These are phyloP conservation scores for Macrocentrus cingulum DNA, from an alignment of 1,140 invertebrate genomes.

Conservation along the genomic window DNA sequence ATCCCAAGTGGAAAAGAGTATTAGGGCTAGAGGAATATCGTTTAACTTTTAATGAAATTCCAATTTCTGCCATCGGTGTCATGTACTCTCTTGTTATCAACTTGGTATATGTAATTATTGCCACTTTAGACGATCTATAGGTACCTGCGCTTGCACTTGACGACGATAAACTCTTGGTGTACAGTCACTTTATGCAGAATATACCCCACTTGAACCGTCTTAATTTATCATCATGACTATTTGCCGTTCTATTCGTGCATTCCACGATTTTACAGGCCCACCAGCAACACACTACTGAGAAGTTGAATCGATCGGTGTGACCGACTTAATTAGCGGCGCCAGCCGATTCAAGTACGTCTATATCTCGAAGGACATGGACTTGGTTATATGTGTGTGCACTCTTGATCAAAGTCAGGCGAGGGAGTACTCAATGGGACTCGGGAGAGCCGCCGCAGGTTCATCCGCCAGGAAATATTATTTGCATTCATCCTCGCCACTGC, in stretches of 20 bases:
- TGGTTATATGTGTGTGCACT: neutral
- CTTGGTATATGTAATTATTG: too few species aligned
- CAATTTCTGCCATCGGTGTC: too few species aligned
- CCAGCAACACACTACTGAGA: neutral
- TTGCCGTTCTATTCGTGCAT: neutral
- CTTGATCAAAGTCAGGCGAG: neutral
- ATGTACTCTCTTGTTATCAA: too few species aligned
- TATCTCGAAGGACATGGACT: neutral
- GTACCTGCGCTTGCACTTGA: neutral
- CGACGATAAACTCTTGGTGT: neutral
- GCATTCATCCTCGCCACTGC: too few species aligned
- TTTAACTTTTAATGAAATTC: too few species aligned
- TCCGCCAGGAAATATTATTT: too few species aligned
- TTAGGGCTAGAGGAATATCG: too few species aligned
- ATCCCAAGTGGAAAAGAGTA: too few species aligned
- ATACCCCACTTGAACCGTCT: neutral
- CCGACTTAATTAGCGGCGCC: neutral
- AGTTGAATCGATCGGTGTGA: neutral
- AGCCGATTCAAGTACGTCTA: neutral
- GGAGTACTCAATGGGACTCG: neutral
- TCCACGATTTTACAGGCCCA: neutral
- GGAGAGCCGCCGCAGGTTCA: too few species aligned
- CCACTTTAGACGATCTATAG: neutral
- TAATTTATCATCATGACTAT: neutral
- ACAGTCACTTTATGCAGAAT: neutral